Evolutionary conservation across 2,888 invertebrate species (phyloP), one percentile per base, ranked within the genome.

Genomic region (Hofmannophila pseudospretella): DNA sequence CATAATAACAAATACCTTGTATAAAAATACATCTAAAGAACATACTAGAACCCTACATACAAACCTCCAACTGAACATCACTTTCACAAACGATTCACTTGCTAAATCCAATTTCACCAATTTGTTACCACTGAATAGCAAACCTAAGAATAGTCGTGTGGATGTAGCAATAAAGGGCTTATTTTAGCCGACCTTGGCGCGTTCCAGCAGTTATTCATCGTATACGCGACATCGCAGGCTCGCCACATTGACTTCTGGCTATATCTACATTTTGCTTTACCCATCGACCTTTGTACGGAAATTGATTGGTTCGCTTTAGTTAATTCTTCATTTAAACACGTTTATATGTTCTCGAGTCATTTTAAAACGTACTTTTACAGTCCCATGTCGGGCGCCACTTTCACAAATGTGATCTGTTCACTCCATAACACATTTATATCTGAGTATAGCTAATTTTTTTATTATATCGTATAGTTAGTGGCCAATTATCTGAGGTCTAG

Each of bases 181-280:
- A 64, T 70, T 70, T 66, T 65, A 67, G 66, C 47, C 53, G 62
- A 41, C 73, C 74, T 75, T 75, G 70, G 54, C 42, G 53, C 37
- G 52, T 47, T 54, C 51, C 58, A 66, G 65, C 63, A 61, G 60
- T 61, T 59, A 64, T 58, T 68, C 59, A 59, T 54, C 49, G 64
- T 54, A 44, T 59, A 58, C 58, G 73, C 71, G 75, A 74, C 61
- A 59, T 72, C 73, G 65, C 74, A 51, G 63, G 39, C 51, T 56
- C 47, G 52, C 53, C 45, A 48, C 42, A 36, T 40, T 45, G 38
- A 31, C 36, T 36, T 34, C 32, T 25, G 25, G 4, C 34, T 43
- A 42, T 41, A 42, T 45, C 41, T 31, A 34, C 34, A 11, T 38
- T 34, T 29, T 22, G 14, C 36, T 39, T 34, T 29, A 37, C 22